Conservation (phyloP, 2,113 vertebrate species). For the Pampusana beccarii region DNA sequence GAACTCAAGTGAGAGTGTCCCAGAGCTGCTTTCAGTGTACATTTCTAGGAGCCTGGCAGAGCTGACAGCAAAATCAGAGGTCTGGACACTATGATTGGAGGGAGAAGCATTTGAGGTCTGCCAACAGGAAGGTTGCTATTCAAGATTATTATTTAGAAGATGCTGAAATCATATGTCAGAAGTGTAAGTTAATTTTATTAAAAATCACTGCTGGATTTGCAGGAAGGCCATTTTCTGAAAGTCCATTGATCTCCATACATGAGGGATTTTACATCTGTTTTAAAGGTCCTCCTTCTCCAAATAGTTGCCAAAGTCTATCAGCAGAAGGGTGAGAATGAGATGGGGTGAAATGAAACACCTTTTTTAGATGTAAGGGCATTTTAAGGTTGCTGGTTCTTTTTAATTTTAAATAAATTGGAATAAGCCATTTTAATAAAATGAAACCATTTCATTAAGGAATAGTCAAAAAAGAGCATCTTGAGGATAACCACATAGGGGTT, state of each 20-base stretch:
- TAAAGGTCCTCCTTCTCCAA: background rate
- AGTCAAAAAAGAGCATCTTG: background rate
- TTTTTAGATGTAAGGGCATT: background rate
- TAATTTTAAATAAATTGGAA: background rate
- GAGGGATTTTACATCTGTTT: background rate
- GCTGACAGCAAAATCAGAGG: background rate
- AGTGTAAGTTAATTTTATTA: background rate
- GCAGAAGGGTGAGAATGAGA: background rate
- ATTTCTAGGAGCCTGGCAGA: background rate
- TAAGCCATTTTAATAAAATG: background rate
- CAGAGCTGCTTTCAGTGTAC: background rate
- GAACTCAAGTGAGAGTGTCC: background rate
- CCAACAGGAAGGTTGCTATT: background rate
- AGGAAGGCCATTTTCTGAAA: background rate
- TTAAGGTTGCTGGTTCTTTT: background rate
- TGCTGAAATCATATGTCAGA: background rate
- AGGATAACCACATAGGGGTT: background rate
- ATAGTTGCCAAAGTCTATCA: background rate
- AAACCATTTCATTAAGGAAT: background rate
- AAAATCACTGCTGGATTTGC: background rate
- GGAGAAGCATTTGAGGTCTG: background rate
- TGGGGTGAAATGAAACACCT: conserved; percentile 14
- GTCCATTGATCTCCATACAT: background rate
- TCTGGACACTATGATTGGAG: background rate
- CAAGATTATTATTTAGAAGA: background rate